phyloP scores from a whole-genome alignment of 1,140 invertebrate genomes.

The Drosophila saltans region DNA sequence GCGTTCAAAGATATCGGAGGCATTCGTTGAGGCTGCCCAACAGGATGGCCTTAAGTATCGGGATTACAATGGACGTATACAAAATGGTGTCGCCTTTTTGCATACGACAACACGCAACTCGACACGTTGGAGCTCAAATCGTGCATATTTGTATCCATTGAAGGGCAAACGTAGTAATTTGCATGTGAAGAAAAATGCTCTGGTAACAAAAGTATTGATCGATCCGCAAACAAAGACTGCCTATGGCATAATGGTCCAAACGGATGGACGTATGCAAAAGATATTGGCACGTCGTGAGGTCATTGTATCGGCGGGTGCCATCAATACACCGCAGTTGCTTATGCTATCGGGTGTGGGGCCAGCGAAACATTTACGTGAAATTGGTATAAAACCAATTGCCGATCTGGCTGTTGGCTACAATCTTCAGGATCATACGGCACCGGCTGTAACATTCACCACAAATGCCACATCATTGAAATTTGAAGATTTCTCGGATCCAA shows the following conservation, averaged over 20 bases:
- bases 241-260: slow-evolving; percentile 87
- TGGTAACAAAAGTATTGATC: slow-evolving; percentile 90
- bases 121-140: slow-evolving; percentile 89
- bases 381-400: slow-evolving; percentile 86
- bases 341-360: slow-evolving; percentile 93
- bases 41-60: slow-evolving; percentile 87
- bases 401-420: slow-evolving; percentile 91
- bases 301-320: slow-evolving; percentile 89
- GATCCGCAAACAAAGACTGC: slow-evolving; percentile 86
- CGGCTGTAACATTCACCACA: slow-evolving; percentile 88
- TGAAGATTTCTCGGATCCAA: slow-evolving; percentile 73
- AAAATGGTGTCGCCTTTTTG: slow-evolving; percentile 87
- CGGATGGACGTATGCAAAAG: slow-evolving; percentile 84
- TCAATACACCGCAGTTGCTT: slow-evolving; percentile 90
- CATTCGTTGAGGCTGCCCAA: slow-evolving; percentile 88
- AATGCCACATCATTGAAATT: slow-evolving; percentile 84
- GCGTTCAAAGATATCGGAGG: slow-evolving; percentile 86
- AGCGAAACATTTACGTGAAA: slow-evolving; percentile 86
- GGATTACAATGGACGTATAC: slow-evolving; percentile 89
- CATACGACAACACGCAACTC: slow-evolving; percentile 89
- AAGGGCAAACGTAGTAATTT: slow-evolving; percentile 86
- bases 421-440: slow-evolving; percentile 90
- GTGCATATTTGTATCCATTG: slow-evolving; percentile 89
- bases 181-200: slow-evolving; percentile 86
- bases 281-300: slow-evolving; percentile 89